Percentiles rank a stretch among this genome's conserved stretches.
Conservation (phyloP, 2,797 vertebrate genomes). For the Tenualosa thibaudeaui region DNA sequence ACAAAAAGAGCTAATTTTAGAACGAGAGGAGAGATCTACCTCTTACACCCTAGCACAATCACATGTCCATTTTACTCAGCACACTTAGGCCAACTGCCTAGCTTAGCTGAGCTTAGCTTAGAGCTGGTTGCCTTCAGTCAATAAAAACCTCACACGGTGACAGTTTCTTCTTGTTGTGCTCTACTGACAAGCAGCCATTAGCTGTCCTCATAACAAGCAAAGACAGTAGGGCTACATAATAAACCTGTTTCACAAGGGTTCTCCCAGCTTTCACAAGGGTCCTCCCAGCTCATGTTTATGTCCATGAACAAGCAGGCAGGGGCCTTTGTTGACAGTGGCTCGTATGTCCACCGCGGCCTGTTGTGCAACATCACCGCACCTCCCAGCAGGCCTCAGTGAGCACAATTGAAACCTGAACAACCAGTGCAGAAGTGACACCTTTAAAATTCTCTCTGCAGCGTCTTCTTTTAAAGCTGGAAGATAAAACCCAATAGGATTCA, state of each 20-base stretch:
- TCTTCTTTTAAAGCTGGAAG: not conserved
- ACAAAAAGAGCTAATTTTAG: not conserved
- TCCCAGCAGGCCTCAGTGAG: not conserved
- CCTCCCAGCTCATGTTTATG: not conserved
- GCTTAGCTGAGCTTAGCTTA: not conserved
- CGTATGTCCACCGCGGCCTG: not conserved
- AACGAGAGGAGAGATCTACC: not conserved
- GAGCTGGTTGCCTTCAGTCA: not conserved
- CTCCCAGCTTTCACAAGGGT: not conserved
- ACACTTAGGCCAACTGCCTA: not conserved
- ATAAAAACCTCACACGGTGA: not conserved
- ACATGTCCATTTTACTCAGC: not conserved
- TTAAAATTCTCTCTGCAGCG: not conserved
- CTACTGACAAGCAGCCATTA: not conserved
- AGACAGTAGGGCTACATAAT: not conserved
- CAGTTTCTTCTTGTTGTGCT: not conserved
- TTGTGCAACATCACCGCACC: not conserved
- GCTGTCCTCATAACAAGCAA: not conserved
- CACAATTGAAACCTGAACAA: conserved; percentile 3
- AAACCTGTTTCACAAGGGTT: not conserved
- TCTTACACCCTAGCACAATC: not conserved
- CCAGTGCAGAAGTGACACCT: conserved; percentile 12
- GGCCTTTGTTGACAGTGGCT: not conserved
- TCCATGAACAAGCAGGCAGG: not conserved
- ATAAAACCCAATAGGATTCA: not conserved